Conservation (phyloP, 2,888 invertebrate genomes). For the Andrena camellia region DNA sequence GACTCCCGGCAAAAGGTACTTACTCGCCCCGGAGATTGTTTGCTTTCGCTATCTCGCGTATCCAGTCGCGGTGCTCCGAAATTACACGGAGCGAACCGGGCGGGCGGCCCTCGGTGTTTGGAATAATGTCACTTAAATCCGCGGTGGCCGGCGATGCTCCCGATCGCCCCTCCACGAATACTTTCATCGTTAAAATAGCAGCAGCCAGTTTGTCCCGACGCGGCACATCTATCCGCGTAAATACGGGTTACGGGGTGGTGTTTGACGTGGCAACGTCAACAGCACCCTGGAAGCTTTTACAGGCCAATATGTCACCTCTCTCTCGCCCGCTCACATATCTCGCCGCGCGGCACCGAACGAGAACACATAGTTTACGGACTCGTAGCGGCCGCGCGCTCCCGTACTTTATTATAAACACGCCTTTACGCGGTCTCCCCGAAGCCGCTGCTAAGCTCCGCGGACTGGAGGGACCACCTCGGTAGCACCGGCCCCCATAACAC, state of each 20-base stretch:
- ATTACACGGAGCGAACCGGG: not conserved
- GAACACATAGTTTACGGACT: constrained; percentile 48
- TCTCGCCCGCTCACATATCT: constrained; percentile 49
- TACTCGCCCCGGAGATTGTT: not conserved
- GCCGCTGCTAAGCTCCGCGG: constrained; percentile 13
- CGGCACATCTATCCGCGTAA: constrained; percentile 38
- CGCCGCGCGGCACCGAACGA: constrained; percentile 16
- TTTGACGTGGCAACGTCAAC: constrained; percentile 68
- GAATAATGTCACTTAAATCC: constrained; percentile 25
- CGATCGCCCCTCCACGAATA: constrained; percentile 17
- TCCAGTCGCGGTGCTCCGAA: not conserved
- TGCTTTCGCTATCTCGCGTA: not conserved
- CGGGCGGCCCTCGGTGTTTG: not conserved
- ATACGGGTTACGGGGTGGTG: constrained; percentile 52
- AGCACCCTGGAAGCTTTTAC: constrained; percentile 50
- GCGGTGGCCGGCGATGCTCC: not conserved
- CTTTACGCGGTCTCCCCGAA: constrained; percentile 42
- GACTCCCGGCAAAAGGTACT: not conserved
- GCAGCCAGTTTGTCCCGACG: constrained; percentile 10
- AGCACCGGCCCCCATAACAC: constrained; percentile 7
- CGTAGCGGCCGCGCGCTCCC: constrained; percentile 28
- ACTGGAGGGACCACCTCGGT: constrained; percentile 62
- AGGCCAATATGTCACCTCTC: constrained; percentile 59
- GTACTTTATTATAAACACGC: constrained; percentile 64
- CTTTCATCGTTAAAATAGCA: constrained; percentile 40